Conservation (phyloP, 2,797 vertebrate species). For the Acrossocheilus fasciatus region DNA sequence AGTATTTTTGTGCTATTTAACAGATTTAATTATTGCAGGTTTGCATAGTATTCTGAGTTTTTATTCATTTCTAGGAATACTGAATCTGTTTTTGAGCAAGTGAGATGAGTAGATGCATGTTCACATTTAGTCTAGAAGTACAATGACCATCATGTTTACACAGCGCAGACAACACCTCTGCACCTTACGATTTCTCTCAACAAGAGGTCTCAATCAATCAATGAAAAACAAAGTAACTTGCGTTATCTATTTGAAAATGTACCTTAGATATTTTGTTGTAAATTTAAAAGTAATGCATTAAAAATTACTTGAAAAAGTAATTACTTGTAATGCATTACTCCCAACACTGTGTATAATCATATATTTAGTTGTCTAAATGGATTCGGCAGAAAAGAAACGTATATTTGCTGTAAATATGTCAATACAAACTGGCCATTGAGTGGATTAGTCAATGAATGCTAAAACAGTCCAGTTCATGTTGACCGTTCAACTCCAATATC, state of each 20-base stretch:
- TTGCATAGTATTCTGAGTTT: background rate
- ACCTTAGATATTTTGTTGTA: background rate
- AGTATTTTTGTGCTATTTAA: too few relatives aligned
- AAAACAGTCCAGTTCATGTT: background rate
- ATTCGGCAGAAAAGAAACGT: background rate
- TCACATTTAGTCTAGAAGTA: background rate
- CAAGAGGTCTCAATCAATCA: background rate
- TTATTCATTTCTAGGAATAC: background rate
- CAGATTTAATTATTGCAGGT: too few relatives aligned
- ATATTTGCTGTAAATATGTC: slow-evolving; percentile 6
- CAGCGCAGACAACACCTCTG: background rate
- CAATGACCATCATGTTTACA: background rate
- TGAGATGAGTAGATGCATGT: background rate
- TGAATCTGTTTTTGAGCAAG: background rate
- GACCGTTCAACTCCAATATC: background rate
- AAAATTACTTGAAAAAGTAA: background rate
- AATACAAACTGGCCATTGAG: background rate
- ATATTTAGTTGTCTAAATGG: background rate
- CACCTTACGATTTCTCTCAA: background rate
- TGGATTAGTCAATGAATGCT: background rate
- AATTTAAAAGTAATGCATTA: background rate
- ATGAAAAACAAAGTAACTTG: background rate
- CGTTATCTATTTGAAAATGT: background rate
- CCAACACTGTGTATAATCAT: background rate
- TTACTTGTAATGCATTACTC: background rate